Base-by-base conservation (phyloP, 2,797 vertebrate species). In the Enteromius argenteus region DNA sequence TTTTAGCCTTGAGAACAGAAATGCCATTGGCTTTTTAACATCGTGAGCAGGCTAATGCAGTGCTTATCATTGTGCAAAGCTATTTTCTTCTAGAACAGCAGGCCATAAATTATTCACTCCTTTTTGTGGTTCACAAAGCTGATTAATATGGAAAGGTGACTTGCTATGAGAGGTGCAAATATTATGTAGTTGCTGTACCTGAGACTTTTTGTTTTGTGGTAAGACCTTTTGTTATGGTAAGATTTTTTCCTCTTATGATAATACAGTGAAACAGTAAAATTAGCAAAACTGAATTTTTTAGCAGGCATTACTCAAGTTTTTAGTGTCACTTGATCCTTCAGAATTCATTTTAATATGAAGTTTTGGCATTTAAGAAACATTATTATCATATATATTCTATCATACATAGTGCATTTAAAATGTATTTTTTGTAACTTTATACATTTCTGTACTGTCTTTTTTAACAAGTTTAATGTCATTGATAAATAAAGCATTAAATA, bases 51-150 rank as follows among this genome's bases (percentile, higher is more conserved):
- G 27, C 72, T 83, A 86, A 85, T 80, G 56, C 32, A 53, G 14
- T 82, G 82, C 71, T 86, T 85, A 89, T 86, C 62, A 82, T 39
- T 83, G 84, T 80, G 72, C 60, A 85, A 80, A 83, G 80, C 77
- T 69, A 75, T 86, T 85, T 86, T 79, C 73, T 79, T 49, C 80
- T 46, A 79, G 66, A 73, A 81, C 69, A 85, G 80, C 53, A 78
- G 80, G 56, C 44, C 21, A 62, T 84, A 74, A 76, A 87, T 86
- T 71, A 81, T 86, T 56, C 80, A 42, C 23, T 53, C 11, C 44
- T 49, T 60, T n/a, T 21, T 32, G 44, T 83, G 9, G 32, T 58
- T 80, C 68, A 19, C 62, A 82, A 32, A 80, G 42, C 80, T 66
- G 67, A 83, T 81, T 86, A 60, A 83, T 76, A 78, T 60, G 71